These are phyloP conservation scores for Porphyrio hochstetteri DNA, from an alignment of 2,113 vertebrate genomes.

Conservation along the genomic window DNA sequence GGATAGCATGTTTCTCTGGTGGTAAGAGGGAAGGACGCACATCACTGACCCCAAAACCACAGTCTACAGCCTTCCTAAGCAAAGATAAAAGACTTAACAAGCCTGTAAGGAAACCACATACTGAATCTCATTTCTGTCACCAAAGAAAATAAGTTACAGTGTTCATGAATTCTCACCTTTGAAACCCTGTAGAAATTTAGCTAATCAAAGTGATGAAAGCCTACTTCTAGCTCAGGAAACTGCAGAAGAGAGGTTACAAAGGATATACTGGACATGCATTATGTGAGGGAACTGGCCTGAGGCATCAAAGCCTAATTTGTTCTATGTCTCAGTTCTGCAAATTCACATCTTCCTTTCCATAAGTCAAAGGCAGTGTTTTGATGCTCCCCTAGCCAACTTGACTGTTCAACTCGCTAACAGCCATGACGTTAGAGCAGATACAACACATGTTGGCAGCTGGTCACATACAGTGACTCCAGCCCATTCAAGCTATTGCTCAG, in stretches of 20 bases:
- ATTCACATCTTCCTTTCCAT: background rate
- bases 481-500: background rate
- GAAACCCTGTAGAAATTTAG: background rate
- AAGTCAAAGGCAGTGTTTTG: background rate
- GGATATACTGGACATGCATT: background rate
- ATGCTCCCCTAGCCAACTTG: background rate
- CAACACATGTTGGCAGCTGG: background rate
- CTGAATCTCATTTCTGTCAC: background rate
- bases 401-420: background rate
- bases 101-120: background rate
- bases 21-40: constrained; percentile 29
- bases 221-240: background rate
- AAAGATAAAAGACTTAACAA: background rate
- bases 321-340: background rate
- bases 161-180: background rate
- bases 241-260: background rate
- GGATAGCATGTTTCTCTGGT: constrained; percentile 33
- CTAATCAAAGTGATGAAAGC: background rate
- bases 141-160: background rate
- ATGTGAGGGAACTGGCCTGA: background rate
- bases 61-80: background rate
- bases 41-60: background rate
- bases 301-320: background rate
- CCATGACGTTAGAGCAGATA: background rate
- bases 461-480: background rate